These are phyloP conservation scores for Formica selysi DNA, from an alignment of 1,140 invertebrate species.

Conservation along the genomic window DNA sequence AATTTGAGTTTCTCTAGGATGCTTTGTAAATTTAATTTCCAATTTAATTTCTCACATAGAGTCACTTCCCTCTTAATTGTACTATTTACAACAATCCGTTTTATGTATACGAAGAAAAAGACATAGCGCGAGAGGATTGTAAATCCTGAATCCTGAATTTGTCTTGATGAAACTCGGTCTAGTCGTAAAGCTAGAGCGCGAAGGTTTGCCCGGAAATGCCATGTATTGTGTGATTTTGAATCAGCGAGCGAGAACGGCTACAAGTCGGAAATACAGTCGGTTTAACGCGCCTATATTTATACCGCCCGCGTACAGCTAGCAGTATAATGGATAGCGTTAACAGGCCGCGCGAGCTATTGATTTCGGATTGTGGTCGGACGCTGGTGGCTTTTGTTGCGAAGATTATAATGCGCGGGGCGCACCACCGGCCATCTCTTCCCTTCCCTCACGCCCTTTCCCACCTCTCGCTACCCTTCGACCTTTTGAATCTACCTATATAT, in stretches of 20 bases:
- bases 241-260: conserved; percentile 25
- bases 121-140: neutral
- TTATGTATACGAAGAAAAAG: neutral
- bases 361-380: conserved; percentile 79
- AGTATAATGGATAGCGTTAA: conserved; percentile 79
- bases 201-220: conserved; percentile 27
- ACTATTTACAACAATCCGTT: neutral
- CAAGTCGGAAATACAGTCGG: conserved; percentile 58
- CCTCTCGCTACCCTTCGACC: conserved; percentile 52
- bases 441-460: neutral
- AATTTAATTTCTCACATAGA: neutral
- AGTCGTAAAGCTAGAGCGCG: conserved; percentile 8
- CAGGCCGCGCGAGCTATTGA: conserved; percentile 81
- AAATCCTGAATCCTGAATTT: neutral
- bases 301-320: conserved; percentile 53
- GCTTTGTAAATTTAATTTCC: neutral
- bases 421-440: conserved; percentile 67
- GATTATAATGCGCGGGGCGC: conserved; percentile 74
- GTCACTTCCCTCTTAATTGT: neutral
- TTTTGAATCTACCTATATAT: conserved; percentile 30
- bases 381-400: conserved; percentile 80
- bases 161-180: neutral
- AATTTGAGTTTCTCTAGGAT: neutral
- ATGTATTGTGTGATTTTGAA: conserved; percentile 46
- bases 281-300: conserved; percentile 64